These are phyloP conservation scores for Leucopternis melanops DNA, from an alignment of 2,113 vertebrate species.

Conservation along the genomic window DNA sequence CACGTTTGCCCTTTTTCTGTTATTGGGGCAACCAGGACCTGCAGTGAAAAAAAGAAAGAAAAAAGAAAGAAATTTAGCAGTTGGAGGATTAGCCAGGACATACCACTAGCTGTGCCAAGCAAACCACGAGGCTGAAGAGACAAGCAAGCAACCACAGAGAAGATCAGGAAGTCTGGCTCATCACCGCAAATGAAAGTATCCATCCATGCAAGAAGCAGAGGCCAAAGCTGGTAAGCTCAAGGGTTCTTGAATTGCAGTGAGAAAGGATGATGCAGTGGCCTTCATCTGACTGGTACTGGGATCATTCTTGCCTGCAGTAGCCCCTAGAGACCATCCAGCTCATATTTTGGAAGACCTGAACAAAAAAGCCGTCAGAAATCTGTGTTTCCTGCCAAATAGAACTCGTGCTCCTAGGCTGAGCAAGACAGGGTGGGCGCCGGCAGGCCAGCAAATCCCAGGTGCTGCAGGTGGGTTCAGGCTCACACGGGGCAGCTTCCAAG, in stretches of 20 bases:
- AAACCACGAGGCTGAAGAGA: not conserved
- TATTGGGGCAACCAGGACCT: constrained; percentile 87
- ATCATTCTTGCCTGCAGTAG: not conserved
- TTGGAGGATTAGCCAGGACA: not conserved
- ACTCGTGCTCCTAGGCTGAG: not conserved
- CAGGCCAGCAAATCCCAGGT: not conserved
- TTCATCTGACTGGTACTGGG: not conserved
- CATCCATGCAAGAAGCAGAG: not conserved
- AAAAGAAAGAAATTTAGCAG: too few relatives aligned
- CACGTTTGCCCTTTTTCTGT: constrained; percentile 75
- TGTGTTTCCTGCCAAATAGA: not conserved
- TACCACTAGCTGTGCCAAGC: not conserved
- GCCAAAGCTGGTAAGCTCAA: not conserved
- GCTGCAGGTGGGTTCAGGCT: not conserved
- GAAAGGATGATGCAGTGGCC: too few relatives aligned
- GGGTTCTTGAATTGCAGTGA: not conserved
- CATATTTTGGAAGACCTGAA: not conserved
- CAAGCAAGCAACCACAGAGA: not conserved
- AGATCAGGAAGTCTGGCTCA: not conserved
- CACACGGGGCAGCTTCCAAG: not conserved
- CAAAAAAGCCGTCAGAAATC: not conserved
- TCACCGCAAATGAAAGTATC: rapidly evolving
- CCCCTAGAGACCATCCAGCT: not conserved
- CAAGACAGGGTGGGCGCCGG: too few relatives aligned
- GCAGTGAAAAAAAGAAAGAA: not conserved